These are phyloP conservation scores for Eremobia ochroleuca DNA, from an alignment of 2,888 invertebrate genomes.

Conservation along the genomic window DNA sequence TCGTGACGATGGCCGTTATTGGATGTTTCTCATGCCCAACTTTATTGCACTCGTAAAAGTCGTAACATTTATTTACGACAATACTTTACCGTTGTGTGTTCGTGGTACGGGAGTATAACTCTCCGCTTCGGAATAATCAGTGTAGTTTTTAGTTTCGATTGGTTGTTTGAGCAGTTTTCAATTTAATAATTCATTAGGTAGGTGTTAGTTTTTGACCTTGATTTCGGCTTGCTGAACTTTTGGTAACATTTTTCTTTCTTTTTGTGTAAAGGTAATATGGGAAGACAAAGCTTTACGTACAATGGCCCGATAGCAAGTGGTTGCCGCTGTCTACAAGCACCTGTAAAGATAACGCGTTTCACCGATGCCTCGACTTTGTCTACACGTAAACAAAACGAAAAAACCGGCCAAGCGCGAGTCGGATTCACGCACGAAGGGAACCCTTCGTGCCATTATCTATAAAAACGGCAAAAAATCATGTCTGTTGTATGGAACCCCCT, in stretches of 20 bases:
- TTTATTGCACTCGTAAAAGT: constrained; percentile 74
- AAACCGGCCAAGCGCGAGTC: too few species aligned
- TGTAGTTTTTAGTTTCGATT: constrained; percentile 65
- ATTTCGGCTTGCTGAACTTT: constrained; percentile 12
- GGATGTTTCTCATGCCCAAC: constrained; percentile 73
- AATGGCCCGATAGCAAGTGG: neutral
- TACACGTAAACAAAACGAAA: too few species aligned
- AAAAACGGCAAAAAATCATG: too few species aligned
- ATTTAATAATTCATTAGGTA: constrained; percentile 62
- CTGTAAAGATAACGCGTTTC: neutral
- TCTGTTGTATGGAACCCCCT: too few species aligned
- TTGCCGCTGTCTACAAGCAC: neutral
- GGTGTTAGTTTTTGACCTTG: constrained; percentile 62
- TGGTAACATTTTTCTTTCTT: neutral
- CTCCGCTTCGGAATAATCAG: constrained; percentile 67
- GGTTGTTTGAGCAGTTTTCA: constrained; percentile 55
- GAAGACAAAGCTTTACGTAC: neutral
- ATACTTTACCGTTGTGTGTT: constrained; percentile 74
- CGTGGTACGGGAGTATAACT: constrained; percentile 71
- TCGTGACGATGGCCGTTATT: constrained; percentile 74
- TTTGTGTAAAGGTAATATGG: neutral
- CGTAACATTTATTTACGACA: constrained; percentile 73
- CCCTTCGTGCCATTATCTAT: too few species aligned
- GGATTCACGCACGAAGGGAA: too few species aligned
- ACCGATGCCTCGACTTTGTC: neutral